A percentile compares a stretch with the other conserved stretches of the same genome.
These are phyloP conservation scores for Archocentrus centrarchus DNA, from an alignment of 2,113 vertebrate species.

Conservation along the genomic window DNA sequence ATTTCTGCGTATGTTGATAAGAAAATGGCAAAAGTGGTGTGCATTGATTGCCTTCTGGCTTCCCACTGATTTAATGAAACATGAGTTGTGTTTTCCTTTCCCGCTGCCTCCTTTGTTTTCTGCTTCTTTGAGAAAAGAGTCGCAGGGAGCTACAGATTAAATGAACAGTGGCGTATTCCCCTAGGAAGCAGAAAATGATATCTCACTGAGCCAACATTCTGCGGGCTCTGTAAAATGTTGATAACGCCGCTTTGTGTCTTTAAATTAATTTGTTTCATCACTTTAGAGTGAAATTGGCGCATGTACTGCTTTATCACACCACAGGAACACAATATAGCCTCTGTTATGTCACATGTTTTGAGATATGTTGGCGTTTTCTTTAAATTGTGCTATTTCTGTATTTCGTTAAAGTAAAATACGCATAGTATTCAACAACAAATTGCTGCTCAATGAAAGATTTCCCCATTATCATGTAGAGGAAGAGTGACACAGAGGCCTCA, in stretches of 20 bases:
- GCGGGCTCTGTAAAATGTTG: slow-evolving; percentile 42
- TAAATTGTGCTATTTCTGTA: not conserved
- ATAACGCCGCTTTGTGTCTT: slow-evolving; percentile 55
- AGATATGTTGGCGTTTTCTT: slow-evolving; percentile 2
- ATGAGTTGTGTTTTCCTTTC: slow-evolving; percentile 45
- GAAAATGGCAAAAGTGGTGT: slow-evolving; percentile 39
- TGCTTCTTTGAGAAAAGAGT: slow-evolving; percentile 51
- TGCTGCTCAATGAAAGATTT: not conserved
- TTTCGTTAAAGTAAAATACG: not conserved
- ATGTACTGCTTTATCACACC: slow-evolving; percentile 4
- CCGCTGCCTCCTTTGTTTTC: slow-evolving; percentile 46
- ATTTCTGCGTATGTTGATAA: slow-evolving; percentile 36
- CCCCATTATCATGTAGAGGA: not conserved
- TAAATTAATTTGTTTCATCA: slow-evolving; percentile 46
- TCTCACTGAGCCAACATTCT: slow-evolving; percentile 36
- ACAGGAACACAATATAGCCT: not conserved
- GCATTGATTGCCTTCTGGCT: slow-evolving; percentile 63
- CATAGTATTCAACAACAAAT: not conserved
- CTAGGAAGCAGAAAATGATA: slow-evolving; percentile 65
- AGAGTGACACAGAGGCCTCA: slow-evolving; percentile 46
- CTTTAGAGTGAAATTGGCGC: slow-evolving; percentile 8
- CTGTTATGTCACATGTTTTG: not conserved
- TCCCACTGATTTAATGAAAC: slow-evolving; percentile 63
- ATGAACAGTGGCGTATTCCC: slow-evolving; percentile 52
- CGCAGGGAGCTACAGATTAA: slow-evolving; percentile 51